Evolutionary conservation across 1,140 invertebrate species (phyloP).

Genomic region (Drosophila bifasciata): DNA sequence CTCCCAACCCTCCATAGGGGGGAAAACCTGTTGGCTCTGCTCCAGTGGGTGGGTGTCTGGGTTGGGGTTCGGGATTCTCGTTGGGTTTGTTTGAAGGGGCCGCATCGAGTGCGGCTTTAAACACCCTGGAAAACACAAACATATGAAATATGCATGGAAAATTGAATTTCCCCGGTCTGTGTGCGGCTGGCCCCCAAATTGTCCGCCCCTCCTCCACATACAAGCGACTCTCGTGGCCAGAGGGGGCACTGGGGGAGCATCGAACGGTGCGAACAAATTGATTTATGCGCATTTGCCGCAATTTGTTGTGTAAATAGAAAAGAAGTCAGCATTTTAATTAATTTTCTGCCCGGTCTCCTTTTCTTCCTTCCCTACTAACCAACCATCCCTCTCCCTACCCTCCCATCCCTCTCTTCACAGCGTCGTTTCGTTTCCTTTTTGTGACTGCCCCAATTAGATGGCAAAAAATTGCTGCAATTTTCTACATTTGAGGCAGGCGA

Average conservation of each 20-base stretch:
- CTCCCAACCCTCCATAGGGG: slow-evolving; percentile 32
- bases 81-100: slow-evolving; percentile 30
- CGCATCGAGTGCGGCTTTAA: slow-evolving; percentile 63
- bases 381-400: no score
- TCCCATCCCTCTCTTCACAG: slow-evolving; percentile 4
- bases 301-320: slow-evolving; percentile 79
- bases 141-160: slow-evolving; percentile 74
- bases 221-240: no score
- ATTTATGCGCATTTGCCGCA: slow-evolving; percentile 81
- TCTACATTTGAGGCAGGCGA: slow-evolving; percentile 52
- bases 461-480: slow-evolving; percentile 69
- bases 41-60: slow-evolving; percentile 23
- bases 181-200: slow-evolving; percentile 9
- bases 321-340: slow-evolving; percentile 76
- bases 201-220: slow-evolving; percentile 5
- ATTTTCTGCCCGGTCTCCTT: slow-evolving; percentile 47
- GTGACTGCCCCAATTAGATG: slow-evolving; percentile 64
- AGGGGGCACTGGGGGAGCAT: slow-evolving; percentile 33
- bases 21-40: slow-evolving; percentile 52
- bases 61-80: not conserved
- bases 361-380: no score
- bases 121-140: slow-evolving; percentile 55
- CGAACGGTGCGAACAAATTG: slow-evolving; percentile 75
- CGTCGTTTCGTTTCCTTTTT: slow-evolving; percentile 27
- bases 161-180: slow-evolving; percentile 57